Evolutionary conservation across 2,797 vertebrate genomes (phyloP).

Genomic region (Erethizon dorsatum): DNA sequence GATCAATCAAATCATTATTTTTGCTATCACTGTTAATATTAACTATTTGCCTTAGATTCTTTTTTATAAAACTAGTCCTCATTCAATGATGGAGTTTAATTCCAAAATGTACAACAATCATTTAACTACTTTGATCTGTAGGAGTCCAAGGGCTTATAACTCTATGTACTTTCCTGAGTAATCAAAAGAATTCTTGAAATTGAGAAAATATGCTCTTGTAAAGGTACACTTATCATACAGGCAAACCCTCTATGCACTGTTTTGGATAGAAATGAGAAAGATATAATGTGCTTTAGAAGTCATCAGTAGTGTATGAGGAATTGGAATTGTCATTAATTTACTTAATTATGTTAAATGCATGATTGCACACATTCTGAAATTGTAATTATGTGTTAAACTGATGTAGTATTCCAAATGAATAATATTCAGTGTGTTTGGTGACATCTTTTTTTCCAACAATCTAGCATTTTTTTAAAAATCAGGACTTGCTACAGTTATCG

Average conservation of each 20-base stretch:
- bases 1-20: not conserved
- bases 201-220: conserved; percentile 1
- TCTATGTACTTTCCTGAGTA: conserved; percentile 44
- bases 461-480: conserved; percentile 22
- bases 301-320: conserved; percentile 4
- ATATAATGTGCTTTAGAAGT: conserved; percentile 36
- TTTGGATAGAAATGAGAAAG: conserved; percentile 20
- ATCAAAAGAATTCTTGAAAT: conserved; percentile 71
- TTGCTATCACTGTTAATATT: conserved; percentile 29
- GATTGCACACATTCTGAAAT: conserved; percentile 53
- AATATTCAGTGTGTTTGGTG: conserved; percentile 40
- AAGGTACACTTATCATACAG: conserved; percentile 32
- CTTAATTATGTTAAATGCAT: conserved; percentile 56
- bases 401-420: conserved; percentile 55
- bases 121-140: conserved; percentile 59
- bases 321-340: conserved; percentile 60
- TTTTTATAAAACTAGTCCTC: conserved; percentile 63
- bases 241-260: not conserved
- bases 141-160: conserved; percentile 18
- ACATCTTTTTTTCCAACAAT: conserved; percentile 63
- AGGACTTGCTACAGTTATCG: conserved; percentile 5
- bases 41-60: conserved; percentile 71
- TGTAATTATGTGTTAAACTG: conserved; percentile 65
- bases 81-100: conserved; percentile 32
- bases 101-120: conserved; percentile 1